These are phyloP conservation scores for Cephus pulcher DNA, from an alignment of 2,888 invertebrate genomes.

Conservation along the genomic window DNA sequence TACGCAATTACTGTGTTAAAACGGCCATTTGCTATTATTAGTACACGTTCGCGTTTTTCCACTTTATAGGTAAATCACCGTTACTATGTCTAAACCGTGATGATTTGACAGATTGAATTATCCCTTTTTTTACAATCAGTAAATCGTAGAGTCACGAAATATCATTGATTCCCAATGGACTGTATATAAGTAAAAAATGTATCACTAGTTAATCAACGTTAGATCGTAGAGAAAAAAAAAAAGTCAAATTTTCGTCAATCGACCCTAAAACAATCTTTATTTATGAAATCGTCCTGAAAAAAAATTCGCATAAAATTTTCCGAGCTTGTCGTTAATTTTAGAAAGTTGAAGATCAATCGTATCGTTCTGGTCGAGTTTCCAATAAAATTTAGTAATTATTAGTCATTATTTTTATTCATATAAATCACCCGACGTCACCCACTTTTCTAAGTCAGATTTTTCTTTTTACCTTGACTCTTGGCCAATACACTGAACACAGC, in stretches of 20 bases:
- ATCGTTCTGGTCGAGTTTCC: neutral
- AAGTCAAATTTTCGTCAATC: too few relatives aligned
- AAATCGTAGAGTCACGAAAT: neutral
- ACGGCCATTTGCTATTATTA: neutral
- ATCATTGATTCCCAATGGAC: neutral
- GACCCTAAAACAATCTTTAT: neutral
- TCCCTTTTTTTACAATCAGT: neutral
- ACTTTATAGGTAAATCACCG: neutral
- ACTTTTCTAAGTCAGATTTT: neutral
- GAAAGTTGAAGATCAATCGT: neutral
- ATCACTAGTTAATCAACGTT: neutral
- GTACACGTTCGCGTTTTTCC: neutral
- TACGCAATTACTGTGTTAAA: neutral
- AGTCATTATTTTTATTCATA: too few relatives aligned
- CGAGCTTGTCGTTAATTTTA: neutral
- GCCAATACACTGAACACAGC: neutral
- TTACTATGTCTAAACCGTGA: neutral
- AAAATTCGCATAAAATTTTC: neutral
- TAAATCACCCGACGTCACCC: too few relatives aligned
- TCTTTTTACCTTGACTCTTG: neutral
- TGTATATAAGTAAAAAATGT: neutral
- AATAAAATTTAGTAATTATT: neutral
- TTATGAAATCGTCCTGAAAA: neutral
- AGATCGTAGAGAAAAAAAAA: neutral
- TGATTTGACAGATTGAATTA: neutral